Base-by-base conservation (phyloP, 2,888 invertebrate genomes). In the Trissoscelio sp. region DNA sequence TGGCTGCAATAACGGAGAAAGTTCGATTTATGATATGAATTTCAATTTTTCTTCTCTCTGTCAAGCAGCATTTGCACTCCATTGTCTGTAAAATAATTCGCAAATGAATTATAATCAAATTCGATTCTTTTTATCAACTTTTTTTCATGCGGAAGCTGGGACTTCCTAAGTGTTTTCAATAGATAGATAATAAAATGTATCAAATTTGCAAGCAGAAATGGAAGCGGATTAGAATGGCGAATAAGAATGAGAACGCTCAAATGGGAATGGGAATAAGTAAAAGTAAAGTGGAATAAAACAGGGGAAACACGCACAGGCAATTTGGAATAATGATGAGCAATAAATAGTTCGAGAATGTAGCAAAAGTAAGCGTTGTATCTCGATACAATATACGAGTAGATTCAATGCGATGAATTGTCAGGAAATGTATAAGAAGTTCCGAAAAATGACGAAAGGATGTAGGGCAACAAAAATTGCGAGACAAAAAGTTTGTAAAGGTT, bases 1-100 rank as follows among this genome's bases (percentile, higher is more conserved):
- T 5, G 93, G 93, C 92, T 93, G 85, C 7, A 90, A 75, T 48
- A 34, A 28, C 0, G 44, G 39, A 28, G 20, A 67, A 58, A 58
- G 44, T 57, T 22, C 0, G 0, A 31, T 57, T n/a, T n/a, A n/a
- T n/a, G n/a, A n/a, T n/a, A n/a, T n/a, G n/a, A n/a, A n/a, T n/a
- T n/a, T n/a, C n/a, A n/a, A n/a, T n/a, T n/a, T n/a, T n/a, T n/a
- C n/a, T n/a, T n/a, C n/a, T n/a, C n/a, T n/a, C n/a, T n/a, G n/a
- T n/a, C n/a, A n/a, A n/a, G n/a, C n/a, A n/a, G n/a, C n/a, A n/a
- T n/a, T n/a, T n/a, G n/a, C n/a, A n/a, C n/a, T n/a, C n/a, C n/a
- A n/a, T n/a, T n/a, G n/a, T n/a, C n/a, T n/a, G n/a, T n/a, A n/a
- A n/a, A n/a, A n/a, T n/a, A n/a, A n/a, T n/a, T n/a, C n/a, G n/a